Conservation (phyloP, 2,113 vertebrate species). For the Myiozetetes cayanensis region DNA sequence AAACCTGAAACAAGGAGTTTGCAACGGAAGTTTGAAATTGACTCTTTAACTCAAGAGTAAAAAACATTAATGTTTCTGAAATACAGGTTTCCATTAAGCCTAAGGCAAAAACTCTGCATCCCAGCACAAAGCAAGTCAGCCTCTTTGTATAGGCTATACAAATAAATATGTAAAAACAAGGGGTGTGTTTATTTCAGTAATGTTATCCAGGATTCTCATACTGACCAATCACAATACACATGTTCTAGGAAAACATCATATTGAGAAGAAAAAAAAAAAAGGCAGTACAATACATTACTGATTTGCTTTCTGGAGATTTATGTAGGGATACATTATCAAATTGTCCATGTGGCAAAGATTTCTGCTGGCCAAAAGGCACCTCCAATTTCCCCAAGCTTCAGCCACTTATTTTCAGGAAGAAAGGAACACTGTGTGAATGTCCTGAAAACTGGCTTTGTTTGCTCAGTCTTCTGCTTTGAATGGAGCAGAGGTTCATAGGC, state of each 20-base stretch:
- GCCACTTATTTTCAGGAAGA: conserved; percentile 3
- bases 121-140: background rate
- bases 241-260: background rate
- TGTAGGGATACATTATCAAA: background rate
- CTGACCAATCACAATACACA: background rate
- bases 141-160: fast-evolving
- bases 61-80: background rate
- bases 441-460: background rate
- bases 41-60: background rate
- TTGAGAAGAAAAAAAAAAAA: background rate
- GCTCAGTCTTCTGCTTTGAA: background rate
- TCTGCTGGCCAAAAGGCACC: background rate
- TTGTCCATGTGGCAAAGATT: background rate
- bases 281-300: background rate
- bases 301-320: background rate
- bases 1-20: background rate
- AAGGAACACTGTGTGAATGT: background rate
- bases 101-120: background rate
- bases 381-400: background rate
- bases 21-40: background rate
- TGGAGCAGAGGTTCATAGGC: background rate
- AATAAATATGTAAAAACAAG: background rate
- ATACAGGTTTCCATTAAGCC: background rate
- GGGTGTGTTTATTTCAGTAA: background rate
- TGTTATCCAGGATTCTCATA: background rate